phyloP scores from a whole-genome alignment of 1,140 invertebrate genomes.

The Drosophila cardini region DNA sequence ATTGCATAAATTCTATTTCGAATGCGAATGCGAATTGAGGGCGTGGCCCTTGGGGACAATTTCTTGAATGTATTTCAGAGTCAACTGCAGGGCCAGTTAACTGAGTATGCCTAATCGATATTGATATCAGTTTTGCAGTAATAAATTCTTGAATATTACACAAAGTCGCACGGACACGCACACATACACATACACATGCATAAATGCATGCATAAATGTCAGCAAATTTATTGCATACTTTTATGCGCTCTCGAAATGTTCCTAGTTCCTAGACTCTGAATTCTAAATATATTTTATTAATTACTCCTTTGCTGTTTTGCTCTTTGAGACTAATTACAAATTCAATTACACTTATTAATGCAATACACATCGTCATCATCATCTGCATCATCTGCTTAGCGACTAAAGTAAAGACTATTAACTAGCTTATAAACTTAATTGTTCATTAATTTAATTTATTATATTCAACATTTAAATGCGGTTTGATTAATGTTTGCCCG shows the following conservation, averaged over 20 bases:
- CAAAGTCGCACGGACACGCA: neutral
- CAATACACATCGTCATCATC: neutral
- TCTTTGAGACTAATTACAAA: slow-evolving; percentile 65
- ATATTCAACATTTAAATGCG: slow-evolving; percentile 76
- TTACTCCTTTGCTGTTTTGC: slow-evolving; percentile 22
- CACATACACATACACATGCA: slow-evolving; percentile 7
- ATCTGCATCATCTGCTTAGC: slow-evolving; percentile 1
- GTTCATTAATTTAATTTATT: slow-evolving; percentile 71
- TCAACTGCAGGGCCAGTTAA: neutral
- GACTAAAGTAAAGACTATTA: slow-evolving; percentile 37
- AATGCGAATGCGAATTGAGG: neutral
- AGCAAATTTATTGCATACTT: slow-evolving; percentile 7
- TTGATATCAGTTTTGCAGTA: slow-evolving; percentile 32
- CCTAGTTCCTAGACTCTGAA: neutral
- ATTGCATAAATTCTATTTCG: slow-evolving; percentile 10
- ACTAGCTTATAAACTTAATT: slow-evolving; percentile 54
- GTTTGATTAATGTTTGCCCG: slow-evolving; percentile 77
- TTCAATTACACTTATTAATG: slow-evolving; percentile 15
- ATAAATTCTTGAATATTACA: slow-evolving; percentile 19
- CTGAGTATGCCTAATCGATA: slow-evolving; percentile 33
- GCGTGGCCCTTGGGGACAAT: neutral
- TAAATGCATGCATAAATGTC: neutral
- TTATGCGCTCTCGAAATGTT: neutral
- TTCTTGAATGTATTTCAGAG: neutral
- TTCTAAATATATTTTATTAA: neutral